Conservation (phyloP, 2,888 invertebrate genomes). For the Ecdyonurus torrentis region DNA sequence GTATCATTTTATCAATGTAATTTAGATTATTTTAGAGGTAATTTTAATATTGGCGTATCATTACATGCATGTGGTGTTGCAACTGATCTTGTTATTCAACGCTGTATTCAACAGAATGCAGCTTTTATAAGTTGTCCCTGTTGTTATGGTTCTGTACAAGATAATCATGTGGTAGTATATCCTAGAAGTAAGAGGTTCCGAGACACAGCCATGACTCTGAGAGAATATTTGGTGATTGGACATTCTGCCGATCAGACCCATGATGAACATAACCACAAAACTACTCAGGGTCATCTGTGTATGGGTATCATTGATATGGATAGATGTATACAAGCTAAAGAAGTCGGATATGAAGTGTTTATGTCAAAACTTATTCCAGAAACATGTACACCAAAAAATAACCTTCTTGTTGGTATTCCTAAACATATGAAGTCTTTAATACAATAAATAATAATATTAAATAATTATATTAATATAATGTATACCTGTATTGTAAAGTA, state of each 20-base stretch:
- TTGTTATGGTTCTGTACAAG: constrained; percentile 78
- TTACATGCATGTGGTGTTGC: constrained; percentile 92
- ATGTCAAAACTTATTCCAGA: constrained; percentile 61
- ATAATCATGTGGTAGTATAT: constrained; percentile 62
- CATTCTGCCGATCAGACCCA: constrained; percentile 91
- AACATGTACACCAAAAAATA: constrained; percentile 84
- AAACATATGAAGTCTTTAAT: no score
- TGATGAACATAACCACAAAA: constrained; percentile 44
- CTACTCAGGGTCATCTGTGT: constrained; percentile 60
- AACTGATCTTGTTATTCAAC: constrained; percentile 77
- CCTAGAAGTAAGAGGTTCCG: constrained; percentile 46
- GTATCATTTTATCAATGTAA: constrained; percentile 71
- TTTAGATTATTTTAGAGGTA: constrained; percentile 69
- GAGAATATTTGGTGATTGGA: constrained; percentile 63
- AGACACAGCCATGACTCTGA: constrained; percentile 17
- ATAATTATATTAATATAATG: no score
- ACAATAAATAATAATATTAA: no score
- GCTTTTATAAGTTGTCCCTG: constrained; percentile 85
- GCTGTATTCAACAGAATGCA: constrained; percentile 58
- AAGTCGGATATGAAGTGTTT: constrained; percentile 55
- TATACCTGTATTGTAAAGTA: no score
- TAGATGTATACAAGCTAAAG: constrained; percentile 54
- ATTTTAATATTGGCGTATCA: constrained; percentile 67
- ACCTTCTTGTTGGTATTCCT: constrained; percentile 54
- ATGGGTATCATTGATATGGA: constrained; percentile 85